Evolutionary conservation across 2,797 vertebrate genomes (phyloP).

Genomic region (Danio kyathit): DNA sequence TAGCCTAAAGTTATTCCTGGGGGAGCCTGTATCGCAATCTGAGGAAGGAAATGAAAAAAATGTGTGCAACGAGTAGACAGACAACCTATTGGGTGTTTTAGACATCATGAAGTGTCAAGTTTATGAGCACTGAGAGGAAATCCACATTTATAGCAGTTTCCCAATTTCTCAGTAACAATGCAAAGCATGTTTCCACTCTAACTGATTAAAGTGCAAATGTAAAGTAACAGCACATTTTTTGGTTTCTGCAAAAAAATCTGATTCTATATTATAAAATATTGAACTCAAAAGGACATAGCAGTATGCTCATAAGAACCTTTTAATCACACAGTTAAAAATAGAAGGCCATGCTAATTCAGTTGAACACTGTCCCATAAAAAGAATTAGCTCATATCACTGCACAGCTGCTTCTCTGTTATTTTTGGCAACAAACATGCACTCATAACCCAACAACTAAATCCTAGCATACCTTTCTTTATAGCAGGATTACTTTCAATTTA

Average conservation of each 20-base stretch:
- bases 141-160: background rate
- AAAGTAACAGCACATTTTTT: background rate
- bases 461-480: background rate
- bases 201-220: background rate
- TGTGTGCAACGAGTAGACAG: background rate
- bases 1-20: conserved; percentile 88
- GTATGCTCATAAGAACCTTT: background rate
- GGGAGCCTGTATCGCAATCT: conserved; percentile 91
- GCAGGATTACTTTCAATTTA: background rate
- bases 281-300: background rate
- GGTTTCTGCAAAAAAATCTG: background rate
- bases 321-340: conserved; percentile 1
- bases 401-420: background rate
- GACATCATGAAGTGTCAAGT: background rate
- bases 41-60: conserved; percentile 14
- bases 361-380: background rate
- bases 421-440: background rate
- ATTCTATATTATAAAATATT: background rate
- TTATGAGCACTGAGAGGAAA: background rate
- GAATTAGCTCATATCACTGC: background rate
- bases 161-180: background rate
- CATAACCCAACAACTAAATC: background rate
- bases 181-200: background rate
- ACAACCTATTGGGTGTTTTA: background rate
- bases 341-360: background rate